phyloP scores from a whole-genome alignment of 2,888 invertebrate genomes.

The Capitulum mitella region DNA sequence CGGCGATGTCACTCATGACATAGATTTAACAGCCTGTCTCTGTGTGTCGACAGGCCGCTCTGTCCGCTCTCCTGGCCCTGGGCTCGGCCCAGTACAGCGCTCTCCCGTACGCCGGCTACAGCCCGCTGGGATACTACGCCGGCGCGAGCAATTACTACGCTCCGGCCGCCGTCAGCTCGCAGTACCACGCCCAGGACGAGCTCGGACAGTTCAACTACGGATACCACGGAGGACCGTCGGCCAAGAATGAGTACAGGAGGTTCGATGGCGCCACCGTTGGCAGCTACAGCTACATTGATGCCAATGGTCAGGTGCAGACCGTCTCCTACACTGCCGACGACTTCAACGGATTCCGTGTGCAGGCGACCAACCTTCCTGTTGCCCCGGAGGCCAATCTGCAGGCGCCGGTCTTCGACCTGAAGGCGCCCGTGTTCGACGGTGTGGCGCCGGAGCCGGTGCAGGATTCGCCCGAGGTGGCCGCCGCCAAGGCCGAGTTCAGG shows the following conservation, averaged over 20 bases:
- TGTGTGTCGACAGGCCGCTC: neutral
- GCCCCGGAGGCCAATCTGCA: constrained; percentile 38
- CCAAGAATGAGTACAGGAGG: constrained; percentile 51
- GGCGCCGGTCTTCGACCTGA: neutral
- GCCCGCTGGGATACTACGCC: neutral
- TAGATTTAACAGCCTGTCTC: too few relatives aligned
- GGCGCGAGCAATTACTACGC: neutral
- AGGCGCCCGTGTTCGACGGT: constrained; percentile 15
- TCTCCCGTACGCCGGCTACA: neutral
- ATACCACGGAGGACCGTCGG: constrained; percentile 56
- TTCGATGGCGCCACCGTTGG: constrained; percentile 33
- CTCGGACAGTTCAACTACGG: constrained; percentile 47
- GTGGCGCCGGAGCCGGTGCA: constrained; percentile 37
- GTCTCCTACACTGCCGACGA: constrained; percentile 41
- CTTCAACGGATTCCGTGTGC: constrained; percentile 54
- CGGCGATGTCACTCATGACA: too few relatives aligned
- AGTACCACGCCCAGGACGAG: constrained; percentile 19
- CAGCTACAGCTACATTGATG: constrained; percentile 35
- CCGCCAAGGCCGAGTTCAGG: constrained; percentile 38
- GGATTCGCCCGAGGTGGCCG: constrained; percentile 44
- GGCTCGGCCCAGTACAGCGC: neutral
- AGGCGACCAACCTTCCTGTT: constrained; percentile 54
- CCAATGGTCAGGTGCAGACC: constrained; percentile 50
- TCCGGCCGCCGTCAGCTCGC: neutral
- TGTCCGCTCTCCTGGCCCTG: neutral